phyloP scores from a whole-genome alignment of 1,140 invertebrate genomes.

The Sycobia sp. region DNA sequence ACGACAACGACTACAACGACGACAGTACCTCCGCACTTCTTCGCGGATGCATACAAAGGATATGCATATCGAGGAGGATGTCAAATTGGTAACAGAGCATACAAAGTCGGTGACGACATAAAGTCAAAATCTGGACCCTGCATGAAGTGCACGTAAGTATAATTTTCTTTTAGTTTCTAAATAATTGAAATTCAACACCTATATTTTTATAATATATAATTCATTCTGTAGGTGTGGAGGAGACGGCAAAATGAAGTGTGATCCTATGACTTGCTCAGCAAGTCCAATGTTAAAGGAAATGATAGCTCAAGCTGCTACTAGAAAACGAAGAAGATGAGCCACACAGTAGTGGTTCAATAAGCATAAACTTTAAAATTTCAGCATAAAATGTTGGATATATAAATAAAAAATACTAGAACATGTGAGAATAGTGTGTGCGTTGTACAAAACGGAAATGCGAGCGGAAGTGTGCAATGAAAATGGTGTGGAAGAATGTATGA shows the following conservation, averaged over 20 bases:
- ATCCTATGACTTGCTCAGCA: constrained; percentile 84
- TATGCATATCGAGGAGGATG: constrained; percentile 77
- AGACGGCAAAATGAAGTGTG: constrained; percentile 91
- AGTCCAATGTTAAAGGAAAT: constrained; percentile 87
- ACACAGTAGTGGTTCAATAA: constrained; percentile 30
- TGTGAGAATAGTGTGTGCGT: constrained; percentile 26
- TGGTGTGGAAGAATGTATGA: constrained; percentile 43
- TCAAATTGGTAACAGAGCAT: constrained; percentile 80
- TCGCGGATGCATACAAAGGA: constrained; percentile 77
- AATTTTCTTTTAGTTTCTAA: constrained; percentile 6
- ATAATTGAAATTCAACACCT: background rate
- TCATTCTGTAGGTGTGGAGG: constrained; percentile 75
- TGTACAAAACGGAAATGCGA: constrained; percentile 33
- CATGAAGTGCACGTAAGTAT: constrained; percentile 87
- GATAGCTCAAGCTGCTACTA: constrained; percentile 76
- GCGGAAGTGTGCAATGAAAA: constrained; percentile 17
- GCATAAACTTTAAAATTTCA: constrained; percentile 18
- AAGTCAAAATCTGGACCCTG: constrained; percentile 86
- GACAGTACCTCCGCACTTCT: constrained; percentile 80
- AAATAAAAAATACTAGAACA: constrained; percentile 19
- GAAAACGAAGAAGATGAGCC: constrained; percentile 76
- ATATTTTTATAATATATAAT: too few relatives aligned
- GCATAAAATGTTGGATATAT: constrained; percentile 23
- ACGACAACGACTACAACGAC: constrained; percentile 86
- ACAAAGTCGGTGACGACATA: constrained; percentile 82